phyloP scores from a whole-genome alignment of 2,888 invertebrate species.

The Ennomos fuscantarius region DNA sequence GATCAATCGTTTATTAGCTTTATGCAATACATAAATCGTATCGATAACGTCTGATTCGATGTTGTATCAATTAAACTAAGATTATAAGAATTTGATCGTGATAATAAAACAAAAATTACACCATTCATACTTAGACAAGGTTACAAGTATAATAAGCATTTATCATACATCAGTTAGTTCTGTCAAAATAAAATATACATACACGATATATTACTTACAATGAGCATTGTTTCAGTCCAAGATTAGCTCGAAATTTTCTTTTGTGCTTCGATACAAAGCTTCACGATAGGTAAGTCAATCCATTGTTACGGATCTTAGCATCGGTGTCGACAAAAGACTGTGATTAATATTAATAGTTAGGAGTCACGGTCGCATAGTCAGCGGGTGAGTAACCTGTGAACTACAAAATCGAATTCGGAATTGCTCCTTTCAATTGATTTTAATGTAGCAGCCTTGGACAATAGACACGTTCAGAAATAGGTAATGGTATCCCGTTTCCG shows the following conservation, averaged over 20 bases:
- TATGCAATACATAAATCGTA: constrained; percentile 24
- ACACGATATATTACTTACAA: not conserved
- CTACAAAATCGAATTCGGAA: constrained; percentile 43
- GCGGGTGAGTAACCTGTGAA: constrained; percentile 72
- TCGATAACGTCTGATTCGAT: constrained; percentile 17
- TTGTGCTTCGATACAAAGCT: constrained; percentile 10
- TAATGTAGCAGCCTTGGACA: constrained; percentile 34
- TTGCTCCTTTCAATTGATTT: constrained; percentile 60
- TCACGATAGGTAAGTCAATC: constrained; percentile 26
- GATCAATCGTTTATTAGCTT: constrained; percentile 17
- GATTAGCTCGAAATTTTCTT: constrained; percentile 6
- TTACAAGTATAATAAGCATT: too few species aligned
- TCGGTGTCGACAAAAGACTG: constrained; percentile 54
- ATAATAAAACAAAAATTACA: too few species aligned
- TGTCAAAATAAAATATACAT: too few species aligned
- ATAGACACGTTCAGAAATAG: constrained; percentile 43
- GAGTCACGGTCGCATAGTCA: constrained; percentile 53
- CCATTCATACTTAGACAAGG: too few species aligned
- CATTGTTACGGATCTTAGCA: constrained; percentile 39
- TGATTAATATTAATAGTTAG: constrained; percentile 56
- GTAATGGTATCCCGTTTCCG: constrained; percentile 61
- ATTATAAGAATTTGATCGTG: not conserved
- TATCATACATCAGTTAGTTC: too few species aligned
- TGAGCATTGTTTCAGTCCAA: constrained; percentile 1
- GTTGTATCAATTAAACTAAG: constrained; percentile 2